Percentiles rank a stretch among this genome's conserved stretches.
These are phyloP conservation scores for Drepana falcataria DNA, from an alignment of 2,888 invertebrate species.

Conservation along the genomic window DNA sequence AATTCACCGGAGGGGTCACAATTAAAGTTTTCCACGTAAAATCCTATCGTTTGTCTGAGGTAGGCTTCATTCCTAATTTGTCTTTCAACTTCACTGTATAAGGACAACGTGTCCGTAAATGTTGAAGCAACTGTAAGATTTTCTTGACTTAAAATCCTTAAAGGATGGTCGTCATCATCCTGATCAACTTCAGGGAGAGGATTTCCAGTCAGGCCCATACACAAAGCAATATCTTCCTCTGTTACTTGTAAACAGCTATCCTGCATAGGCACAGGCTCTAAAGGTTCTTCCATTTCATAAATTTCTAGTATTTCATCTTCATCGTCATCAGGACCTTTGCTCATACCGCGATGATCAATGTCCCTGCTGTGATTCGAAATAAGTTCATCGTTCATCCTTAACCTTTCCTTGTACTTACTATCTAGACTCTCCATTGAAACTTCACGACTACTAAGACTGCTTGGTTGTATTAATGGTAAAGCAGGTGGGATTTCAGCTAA, in stretches of 20 bases:
- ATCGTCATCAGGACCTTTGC: constrained; percentile 60
- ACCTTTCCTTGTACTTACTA: constrained; percentile 85
- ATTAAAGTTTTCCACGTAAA: constrained; percentile 74
- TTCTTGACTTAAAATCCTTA: constrained; percentile 93
- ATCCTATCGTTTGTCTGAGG: constrained; percentile 75
- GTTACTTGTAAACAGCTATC: constrained; percentile 94
- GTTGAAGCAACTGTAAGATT: constrained; percentile 94
- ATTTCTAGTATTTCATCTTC: constrained; percentile 88
- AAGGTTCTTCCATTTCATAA: constrained; percentile 87
- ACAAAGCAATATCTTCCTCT: constrained; percentile 93
- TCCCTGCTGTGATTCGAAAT: constrained; percentile 78
- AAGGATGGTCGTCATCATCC: constrained; percentile 88
- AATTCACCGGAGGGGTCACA: constrained; percentile 49
- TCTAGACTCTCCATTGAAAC: constrained; percentile 91
- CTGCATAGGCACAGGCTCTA: constrained; percentile 91
- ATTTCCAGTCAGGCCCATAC: constrained; percentile 86
- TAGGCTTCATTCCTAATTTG: constrained; percentile 81
- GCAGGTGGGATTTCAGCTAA: constrained; percentile 89
- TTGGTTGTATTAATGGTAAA: constrained; percentile 86
- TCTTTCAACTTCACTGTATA: constrained; percentile 83
- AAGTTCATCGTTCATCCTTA: constrained; percentile 79
- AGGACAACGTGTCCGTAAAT: constrained; percentile 86
- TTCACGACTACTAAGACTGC: constrained; percentile 85
- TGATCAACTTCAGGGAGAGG: constrained; percentile 85
- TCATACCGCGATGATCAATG: constrained; percentile 69